These are phyloP conservation scores for Nibea coibor DNA, from an alignment of 2,113 vertebrate genomes.

Conservation along the genomic window DNA sequence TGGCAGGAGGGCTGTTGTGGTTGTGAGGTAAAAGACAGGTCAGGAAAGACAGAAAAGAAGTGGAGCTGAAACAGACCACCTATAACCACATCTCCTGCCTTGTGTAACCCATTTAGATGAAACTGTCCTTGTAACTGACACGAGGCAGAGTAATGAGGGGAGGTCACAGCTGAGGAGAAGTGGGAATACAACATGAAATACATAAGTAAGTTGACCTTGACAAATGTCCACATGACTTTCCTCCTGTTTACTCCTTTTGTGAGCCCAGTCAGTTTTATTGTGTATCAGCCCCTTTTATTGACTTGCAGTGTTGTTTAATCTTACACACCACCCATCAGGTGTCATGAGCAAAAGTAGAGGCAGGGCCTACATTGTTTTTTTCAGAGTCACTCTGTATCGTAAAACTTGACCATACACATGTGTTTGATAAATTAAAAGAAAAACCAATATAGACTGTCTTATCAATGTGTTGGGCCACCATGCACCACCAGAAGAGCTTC, in stretches of 20 bases:
- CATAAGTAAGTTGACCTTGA: not conserved
- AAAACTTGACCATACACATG: too few relatives aligned
- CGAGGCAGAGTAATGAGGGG: conserved; percentile 6
- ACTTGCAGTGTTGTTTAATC: not conserved
- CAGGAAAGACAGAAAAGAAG: conserved; percentile 48
- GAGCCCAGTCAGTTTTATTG: not conserved
- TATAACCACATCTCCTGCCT: conserved; percentile 48
- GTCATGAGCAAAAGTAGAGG: conserved; percentile 10
- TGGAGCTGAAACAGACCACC: conserved; percentile 64
- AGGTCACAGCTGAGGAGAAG: not conserved
- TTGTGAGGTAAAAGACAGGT: conserved; percentile 51
- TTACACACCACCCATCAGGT: not conserved
- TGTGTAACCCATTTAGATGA: conserved; percentile 39
- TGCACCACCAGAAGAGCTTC: too few relatives aligned
- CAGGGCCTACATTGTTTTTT: conserved; percentile 12
- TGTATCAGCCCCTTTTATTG: conserved; percentile 23
- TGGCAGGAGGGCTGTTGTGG: conserved; percentile 52
- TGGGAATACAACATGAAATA: not conserved
- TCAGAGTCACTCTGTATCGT: too few relatives aligned
- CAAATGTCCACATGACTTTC: conserved; percentile 28
- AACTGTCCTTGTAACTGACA: conserved; percentile 56
- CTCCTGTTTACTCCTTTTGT: not conserved
- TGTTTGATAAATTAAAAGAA: too few relatives aligned
- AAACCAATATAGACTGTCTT: too few relatives aligned
- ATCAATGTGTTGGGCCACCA: too few relatives aligned